Base-by-base conservation (phyloP, 2,888 invertebrate genomes). In the Lycophotia porphyrea region DNA sequence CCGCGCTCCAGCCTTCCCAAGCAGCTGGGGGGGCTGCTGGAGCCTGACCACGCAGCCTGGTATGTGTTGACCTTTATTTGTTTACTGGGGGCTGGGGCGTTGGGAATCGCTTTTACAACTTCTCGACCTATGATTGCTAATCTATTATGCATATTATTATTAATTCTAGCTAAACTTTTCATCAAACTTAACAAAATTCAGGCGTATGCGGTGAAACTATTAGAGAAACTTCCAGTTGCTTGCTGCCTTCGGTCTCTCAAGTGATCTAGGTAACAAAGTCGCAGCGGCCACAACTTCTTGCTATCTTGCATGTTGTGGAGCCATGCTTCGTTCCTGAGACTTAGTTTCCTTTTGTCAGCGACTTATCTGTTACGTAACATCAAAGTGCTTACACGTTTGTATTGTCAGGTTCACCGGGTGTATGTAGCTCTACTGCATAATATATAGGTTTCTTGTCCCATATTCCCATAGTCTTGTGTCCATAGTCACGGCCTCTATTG, bases 11-110 rank as follows among this genome's bases (percentile, higher is more conserved):
- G 99, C 91, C 97, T 99, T 94, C 99, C 99, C 88, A 97, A 97
- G 88, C 98, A 98, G 93, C 97, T 99, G 91, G 99, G 99, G 90
- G 99, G 99, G 87, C 97, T 97, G 89, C 97, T 98, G 93, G 97
- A 97, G 91, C 97, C 98, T 90, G 98, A 99, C 97, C 99, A 99
- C 97, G 97, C 98, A 94, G 98, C 98, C 94, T 99, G 99, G 99
- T 97, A 98, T 93, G 96, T 73, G 86, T 13, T 49, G 13, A 52
- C 39, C n/a, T 81, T 55, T 3, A 39, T 70, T 44, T 66, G 7
- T 47, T 31, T 34, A 27, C 18, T 8, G 5, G 3, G 98, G 27
- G 7, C 94, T 99, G 99, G 99, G 97, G 24, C 24, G 34, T 34
- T 61, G 27, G 36, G 42, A 31, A 55, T 69, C 13, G 13, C 64